Base-by-base conservation (phyloP, 2,113 vertebrate genomes). In the Thymallus thymallus region DNA sequence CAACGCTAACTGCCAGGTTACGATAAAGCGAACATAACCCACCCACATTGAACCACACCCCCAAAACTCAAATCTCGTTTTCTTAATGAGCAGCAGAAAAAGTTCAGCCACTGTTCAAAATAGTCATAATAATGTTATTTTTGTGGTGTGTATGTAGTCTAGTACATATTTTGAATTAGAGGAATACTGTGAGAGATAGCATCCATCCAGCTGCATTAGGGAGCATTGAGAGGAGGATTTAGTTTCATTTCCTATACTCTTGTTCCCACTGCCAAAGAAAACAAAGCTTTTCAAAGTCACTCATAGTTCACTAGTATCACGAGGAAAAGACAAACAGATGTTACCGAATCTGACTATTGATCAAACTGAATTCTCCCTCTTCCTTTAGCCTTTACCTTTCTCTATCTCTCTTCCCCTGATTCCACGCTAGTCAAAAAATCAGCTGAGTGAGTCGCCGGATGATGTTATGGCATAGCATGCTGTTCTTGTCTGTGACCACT, bases 401-500 rank as follows among this genome's bases (percentile, higher is more conserved):
- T 35, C 68, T 41, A 64, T 13, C 24, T 16, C 69, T 73, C 71
- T 30, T 41, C 71, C 61, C n/a, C 72, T 6, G 13, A 22, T 60
- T 60, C 56, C 56, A 60, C 56, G n/a, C 20, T 51, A 94, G 93
- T 94, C 90, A 90, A 85, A 92, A 94, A 91, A 90, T 88, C 92
- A 92, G 92, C 93, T 92, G 93, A 92, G 93, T 91, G 80, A 81
- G 84, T 88, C 85, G 66, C 69, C 61, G 68, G 66, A 65, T 22
- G 89, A 93, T 85, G 91, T 45, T 87, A 86, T 81, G 77, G 92
- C 45, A 88, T 92, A 92, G 88, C 91, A 86, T 75, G 92, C 94
- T 89, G 94, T 92, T 92, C 83, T 76, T 93, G 93, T 94, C 94
- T 97, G 94, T 95, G 95, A 95, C 95, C 95, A 95, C 94, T 91